Percentiles rank a stretch among this genome's conserved stretches.
These are phyloP conservation scores for Calypte anna DNA, from an alignment of 2,113 vertebrate species.

Conservation along the genomic window DNA sequence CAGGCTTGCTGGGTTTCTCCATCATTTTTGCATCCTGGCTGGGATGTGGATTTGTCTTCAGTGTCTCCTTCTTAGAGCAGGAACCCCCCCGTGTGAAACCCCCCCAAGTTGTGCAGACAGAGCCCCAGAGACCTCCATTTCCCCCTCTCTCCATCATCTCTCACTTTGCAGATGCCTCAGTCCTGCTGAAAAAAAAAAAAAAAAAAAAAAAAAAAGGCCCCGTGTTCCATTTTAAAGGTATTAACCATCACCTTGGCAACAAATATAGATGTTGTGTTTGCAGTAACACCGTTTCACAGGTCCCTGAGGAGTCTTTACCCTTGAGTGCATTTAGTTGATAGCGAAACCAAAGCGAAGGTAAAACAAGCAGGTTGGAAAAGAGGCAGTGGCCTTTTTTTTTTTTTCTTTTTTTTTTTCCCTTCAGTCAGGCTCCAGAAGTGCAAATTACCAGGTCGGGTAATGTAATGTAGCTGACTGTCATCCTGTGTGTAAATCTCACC, in stretches of 20 bases:
- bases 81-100: not conserved
- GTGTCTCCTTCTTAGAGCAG: not conserved
- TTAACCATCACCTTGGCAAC: constrained; percentile 60
- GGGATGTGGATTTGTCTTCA: not conserved
- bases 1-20: not conserved
- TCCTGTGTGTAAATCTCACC: not conserved
- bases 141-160: not conserved
- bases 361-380: constrained; percentile 40
- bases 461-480: not conserved
- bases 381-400: not conserved
- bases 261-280: constrained; percentile 15
- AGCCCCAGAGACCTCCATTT: accelerated
- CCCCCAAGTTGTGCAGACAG: no score
- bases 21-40: not conserved
- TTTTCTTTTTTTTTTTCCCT: not conserved
- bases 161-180: not conserved
- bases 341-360: constrained; percentile 5
- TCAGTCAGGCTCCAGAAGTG: not conserved
- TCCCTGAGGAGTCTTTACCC: constrained; percentile 56
- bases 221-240: not conserved
- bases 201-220: not conserved
- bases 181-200: not conserved
- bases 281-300: not conserved
- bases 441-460: not conserved
- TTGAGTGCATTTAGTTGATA: constrained; percentile 61